These are phyloP conservation scores for Sphecodes monilicornis DNA, from an alignment of 2,888 invertebrate species.

Conservation along the genomic window DNA sequence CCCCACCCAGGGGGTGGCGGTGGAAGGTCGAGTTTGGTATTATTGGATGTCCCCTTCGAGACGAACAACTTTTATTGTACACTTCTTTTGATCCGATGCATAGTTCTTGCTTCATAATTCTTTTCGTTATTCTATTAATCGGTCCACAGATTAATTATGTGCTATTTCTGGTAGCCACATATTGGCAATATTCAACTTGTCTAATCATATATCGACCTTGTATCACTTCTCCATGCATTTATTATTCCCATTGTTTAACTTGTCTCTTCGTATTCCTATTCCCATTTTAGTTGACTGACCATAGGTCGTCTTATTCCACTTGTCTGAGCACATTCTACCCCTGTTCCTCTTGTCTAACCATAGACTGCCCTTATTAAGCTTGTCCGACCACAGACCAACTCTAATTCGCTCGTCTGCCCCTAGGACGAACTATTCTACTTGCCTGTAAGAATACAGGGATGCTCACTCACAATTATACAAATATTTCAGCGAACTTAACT, in stretches of 20 bases:
- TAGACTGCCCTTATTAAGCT: background rate
- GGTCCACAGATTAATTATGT: no score
- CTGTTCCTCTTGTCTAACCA: background rate
- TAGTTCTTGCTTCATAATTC: no score
- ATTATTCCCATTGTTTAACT: background rate
- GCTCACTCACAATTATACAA: background rate
- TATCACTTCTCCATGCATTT: background rate
- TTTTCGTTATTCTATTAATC: no score
- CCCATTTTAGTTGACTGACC: background rate
- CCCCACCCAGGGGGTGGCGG: no score
- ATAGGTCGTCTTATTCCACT: slow-evolving; percentile 9
- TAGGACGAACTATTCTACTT: background rate
- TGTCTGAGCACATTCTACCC: background rate
- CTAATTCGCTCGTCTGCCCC: background rate
- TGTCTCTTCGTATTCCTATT: background rate
- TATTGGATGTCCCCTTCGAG: no score
- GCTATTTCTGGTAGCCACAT: no score
- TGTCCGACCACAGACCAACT: background rate
- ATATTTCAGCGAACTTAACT: background rate
- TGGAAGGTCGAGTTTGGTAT: no score
- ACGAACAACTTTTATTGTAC: no score
- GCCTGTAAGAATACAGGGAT: background rate
- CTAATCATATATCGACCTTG: background rate
- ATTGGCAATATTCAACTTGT: background rate
- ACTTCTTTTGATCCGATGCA: no score